Evolutionary conservation across 2,888 invertebrate species (phyloP), one percentile per base, ranked within the genome.

Genomic region (Nomada lathburiana): DNA sequence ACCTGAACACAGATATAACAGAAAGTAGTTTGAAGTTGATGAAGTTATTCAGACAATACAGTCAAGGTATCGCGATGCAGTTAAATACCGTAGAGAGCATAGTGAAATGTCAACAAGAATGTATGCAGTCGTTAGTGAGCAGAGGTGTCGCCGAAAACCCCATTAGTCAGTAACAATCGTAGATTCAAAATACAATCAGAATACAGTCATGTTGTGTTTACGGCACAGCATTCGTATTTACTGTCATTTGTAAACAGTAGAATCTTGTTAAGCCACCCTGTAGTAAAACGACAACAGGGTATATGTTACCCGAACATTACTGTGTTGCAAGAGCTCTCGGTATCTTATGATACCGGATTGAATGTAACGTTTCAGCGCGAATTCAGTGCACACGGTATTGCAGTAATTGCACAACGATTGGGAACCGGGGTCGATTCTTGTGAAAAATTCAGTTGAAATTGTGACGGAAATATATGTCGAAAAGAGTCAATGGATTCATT

Each of bases 31-130:
- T 36, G 7, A 36, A 36, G 7, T 36, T 36, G 36, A 36, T 36
- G 36, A 36, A 36, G 36, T 36, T 36, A 36, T 36, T 36, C 36
- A 7, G 36, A 36, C 36, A 36, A 7, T 36, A 36, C 36, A 36
- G 36, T 0, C 36, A 36, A 36, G 36, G 36, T 36, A 36, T 36
- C 36, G 7, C 36, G 36, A 29, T 64, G 73, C 72, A 77, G 73
- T 84, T 73, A 69, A 53, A 82, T 73, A 70, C 70, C 63, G 65
- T 52, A 44, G 50, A 67, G 18, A 42, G 55, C 3, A 57, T 16
- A 42, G 13, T 47, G 64, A 71, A 16, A 29, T 20, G 36, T 36
- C 36, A 36, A 36, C 36, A 36, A 36, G 36, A 36, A 36, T 36
- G 36, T 36, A 36, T 36, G 55, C 23, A 65, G 23, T 60, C 36